A percentile compares a stretch with the other conserved stretches of the same genome.
These are phyloP conservation scores for Parapristionchus giblindavisi DNA, from an alignment of 2,888 invertebrate genomes.

Conservation along the genomic window DNA sequence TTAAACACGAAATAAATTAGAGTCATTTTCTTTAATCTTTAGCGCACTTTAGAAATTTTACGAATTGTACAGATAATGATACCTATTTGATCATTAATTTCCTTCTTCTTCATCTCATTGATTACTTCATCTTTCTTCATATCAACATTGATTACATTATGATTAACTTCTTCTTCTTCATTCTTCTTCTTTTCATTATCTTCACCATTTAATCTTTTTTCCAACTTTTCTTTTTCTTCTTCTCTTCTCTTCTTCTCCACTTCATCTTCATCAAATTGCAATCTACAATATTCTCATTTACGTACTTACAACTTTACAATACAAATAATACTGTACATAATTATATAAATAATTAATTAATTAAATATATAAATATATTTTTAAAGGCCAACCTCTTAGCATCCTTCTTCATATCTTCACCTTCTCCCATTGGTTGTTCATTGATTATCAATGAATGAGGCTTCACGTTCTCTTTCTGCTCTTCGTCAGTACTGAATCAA, in stretches of 20 bases:
- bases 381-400: background rate
- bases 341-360: background rate
- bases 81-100: no score
- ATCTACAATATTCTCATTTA: background rate
- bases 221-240: slow-evolving; percentile 29
- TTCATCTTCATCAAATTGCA: slow-evolving; percentile 23
- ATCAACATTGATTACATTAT: slow-evolving; percentile 7
- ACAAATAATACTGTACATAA: background rate
- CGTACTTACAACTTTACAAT: background rate
- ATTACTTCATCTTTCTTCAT: background rate
- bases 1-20: no score
- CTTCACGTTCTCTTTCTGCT: slow-evolving; percentile 35
- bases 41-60: no score
- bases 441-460: slow-evolving; percentile 31
- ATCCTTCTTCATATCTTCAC: slow-evolving; percentile 6
- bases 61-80: no score
- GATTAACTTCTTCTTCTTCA: slow-evolving; percentile 32
- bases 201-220: slow-evolving; percentile 26
- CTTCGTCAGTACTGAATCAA: slow-evolving; percentile 22
- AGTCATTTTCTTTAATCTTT: no score
- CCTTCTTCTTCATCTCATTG: no score
- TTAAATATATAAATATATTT: background rate
- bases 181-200: background rate
- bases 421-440: slow-evolving; percentile 28
- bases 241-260: slow-evolving; percentile 11